Evolutionary conservation across 2,797 vertebrate genomes (phyloP).

Genomic region (Xiphophorus birchmanni): DNA sequence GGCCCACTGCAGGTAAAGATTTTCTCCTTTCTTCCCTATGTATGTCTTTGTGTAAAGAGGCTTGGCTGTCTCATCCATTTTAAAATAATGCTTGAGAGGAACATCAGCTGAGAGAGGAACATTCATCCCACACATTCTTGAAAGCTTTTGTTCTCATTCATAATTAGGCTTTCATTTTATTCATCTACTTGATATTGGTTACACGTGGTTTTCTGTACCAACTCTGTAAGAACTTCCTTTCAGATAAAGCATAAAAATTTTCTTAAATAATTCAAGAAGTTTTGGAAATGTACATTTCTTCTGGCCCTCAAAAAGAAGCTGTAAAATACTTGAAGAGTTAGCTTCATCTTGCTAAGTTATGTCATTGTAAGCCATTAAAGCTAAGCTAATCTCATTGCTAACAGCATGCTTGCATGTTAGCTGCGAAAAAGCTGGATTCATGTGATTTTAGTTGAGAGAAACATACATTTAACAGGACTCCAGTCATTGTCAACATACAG

Average conservation of each 20-base stretch:
- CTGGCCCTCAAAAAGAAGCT: constrained; percentile 17
- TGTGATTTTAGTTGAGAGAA: constrained; percentile 12
- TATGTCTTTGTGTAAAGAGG: constrained; percentile 62
- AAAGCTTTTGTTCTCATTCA: constrained; percentile 3
- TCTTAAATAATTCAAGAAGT: constrained; percentile 12
- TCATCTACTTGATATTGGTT: constrained; percentile 5
- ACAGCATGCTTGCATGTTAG: constrained; percentile 46
- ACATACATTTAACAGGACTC: constrained; percentile 4
- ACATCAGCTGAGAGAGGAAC: constrained; percentile 16
- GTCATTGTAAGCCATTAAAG: constrained; percentile 37
- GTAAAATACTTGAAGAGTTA: constrained; percentile 20
- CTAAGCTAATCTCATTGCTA: constrained; percentile 57
- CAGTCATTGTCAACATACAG: not conserved
- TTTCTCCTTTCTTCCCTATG: constrained; percentile 47
- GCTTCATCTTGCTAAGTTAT: constrained; percentile 44
- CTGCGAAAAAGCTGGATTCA: constrained; percentile 12
- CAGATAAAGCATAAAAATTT: not conserved
- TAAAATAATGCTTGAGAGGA: constrained; percentile 69
- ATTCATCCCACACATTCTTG: constrained; percentile 2
- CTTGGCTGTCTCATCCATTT: constrained; percentile 71
- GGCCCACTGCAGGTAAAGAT: constrained; percentile 23
- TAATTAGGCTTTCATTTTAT: constrained; percentile 1
- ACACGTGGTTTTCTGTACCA: constrained; percentile 7
- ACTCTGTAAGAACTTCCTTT: constrained; percentile 18
- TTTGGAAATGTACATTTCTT: constrained; percentile 16